Evolutionary conservation across 2,888 invertebrate genomes (phyloP), one percentile per base, ranked within the genome.

Genomic region (Marronus borbonicus): DNA sequence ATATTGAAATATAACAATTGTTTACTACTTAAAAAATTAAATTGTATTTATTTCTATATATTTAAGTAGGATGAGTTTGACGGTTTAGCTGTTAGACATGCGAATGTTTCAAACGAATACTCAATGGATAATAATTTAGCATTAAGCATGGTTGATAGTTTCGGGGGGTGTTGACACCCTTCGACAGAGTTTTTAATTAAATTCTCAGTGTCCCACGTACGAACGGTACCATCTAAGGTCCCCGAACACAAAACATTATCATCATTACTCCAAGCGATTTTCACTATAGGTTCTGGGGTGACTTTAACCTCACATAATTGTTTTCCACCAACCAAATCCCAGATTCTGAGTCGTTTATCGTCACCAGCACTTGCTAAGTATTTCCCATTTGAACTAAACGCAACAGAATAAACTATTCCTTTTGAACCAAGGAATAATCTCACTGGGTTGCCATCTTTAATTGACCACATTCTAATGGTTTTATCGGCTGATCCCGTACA

Each of bases 401-500:
- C 93, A 77, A 98, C 89, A 77, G 94, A 90, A 79, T 94, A 92
- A 31, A 98, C 92, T 1, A 93, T 91, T 39, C 93, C 94, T 82
- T 94, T 92, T 83, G 96, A 94, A 10, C 95, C 96, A 64, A 93
- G 91, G 81, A 96, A 93, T 58, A 97, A 92, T 76, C 98, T 92
- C 81, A 96, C 93, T 70, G 96, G 90, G 82, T 93, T 93, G 12
- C 95, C 97, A 85, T 95, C 95, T 80, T 94, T 93, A 75, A 96
- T 92, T 82, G 93, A 94, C 97, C 97, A 98, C 84, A 98, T 89
- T 49, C 97, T 92, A 68, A 97, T 93, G 55, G 94, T 95, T 86
- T 94, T 94, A 90, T 98, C 98, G n/a, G 94, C 92, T 1, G 97
- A 96, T 10, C 97, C 98, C 0, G 96, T 96, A 52, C 96, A 97